Percentiles rank a stretch among this genome's conserved stretches.
Conservation (phyloP, 2,797 vertebrate species). For the Malurus splendens region DNA sequence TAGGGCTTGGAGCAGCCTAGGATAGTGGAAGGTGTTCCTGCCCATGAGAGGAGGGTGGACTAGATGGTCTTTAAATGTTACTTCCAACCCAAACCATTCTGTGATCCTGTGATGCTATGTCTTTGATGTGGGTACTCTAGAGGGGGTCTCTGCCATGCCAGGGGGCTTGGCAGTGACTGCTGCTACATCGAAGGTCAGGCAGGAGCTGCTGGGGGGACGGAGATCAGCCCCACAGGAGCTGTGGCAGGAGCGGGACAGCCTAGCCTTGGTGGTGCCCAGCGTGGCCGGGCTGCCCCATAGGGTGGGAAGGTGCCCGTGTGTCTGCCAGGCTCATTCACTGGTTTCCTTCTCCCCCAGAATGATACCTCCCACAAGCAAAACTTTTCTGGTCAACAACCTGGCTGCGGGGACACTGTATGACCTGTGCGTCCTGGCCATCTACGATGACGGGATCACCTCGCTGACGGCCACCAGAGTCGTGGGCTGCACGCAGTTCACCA, state of each 20-base stretch:
- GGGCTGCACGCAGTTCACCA: slow-evolving; percentile 94
- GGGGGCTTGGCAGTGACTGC: background rate
- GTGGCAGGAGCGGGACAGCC: fast-evolving
- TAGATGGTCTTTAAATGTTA: background rate
- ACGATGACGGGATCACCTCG: slow-evolving; percentile 92
- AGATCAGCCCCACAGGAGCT: fast-evolving
- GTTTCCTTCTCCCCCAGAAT: slow-evolving; percentile 78
- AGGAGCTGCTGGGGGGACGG: background rate
- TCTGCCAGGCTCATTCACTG: background rate
- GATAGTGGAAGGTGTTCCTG: background rate
- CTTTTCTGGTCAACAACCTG: slow-evolving; percentile 95
- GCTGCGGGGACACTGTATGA: slow-evolving; percentile 91
- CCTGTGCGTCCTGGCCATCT: slow-evolving; percentile 95
- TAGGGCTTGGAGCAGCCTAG: background rate
- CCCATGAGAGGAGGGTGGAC: background rate
- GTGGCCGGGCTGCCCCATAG: fast-evolving
- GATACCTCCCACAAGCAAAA: slow-evolving; percentile 97
- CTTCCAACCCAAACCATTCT: background rate
- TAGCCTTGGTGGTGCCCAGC: fast-evolving
- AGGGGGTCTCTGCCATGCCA: background rate
- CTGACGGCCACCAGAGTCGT: slow-evolving; percentile 94
- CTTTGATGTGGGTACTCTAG: background rate
- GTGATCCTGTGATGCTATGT: background rate
- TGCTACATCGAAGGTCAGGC: background rate
- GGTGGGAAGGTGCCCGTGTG: background rate